These are phyloP conservation scores for Hemibagrus guttatus DNA, from an alignment of 2,797 vertebrate species.

Conservation along the genomic window DNA sequence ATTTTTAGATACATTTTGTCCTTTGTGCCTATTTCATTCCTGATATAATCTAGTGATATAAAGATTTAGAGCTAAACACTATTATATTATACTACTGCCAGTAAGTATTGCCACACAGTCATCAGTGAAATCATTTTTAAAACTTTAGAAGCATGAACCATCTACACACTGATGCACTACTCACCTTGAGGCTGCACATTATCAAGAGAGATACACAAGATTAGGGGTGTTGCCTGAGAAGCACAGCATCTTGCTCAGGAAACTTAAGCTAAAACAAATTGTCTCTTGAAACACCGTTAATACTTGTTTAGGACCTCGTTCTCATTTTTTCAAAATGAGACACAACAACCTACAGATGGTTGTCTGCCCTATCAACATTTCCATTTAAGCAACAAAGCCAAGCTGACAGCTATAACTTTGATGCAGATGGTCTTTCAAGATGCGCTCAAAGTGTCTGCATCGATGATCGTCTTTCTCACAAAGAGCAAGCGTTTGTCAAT, in stretches of 20 bases:
- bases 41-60: background rate
- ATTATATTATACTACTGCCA: background rate
- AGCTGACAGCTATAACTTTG: constrained; percentile 20
- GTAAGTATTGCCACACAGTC: background rate
- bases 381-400: constrained; percentile 3
- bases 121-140: background rate
- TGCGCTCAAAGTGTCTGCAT: background rate
- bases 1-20: background rate
- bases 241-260: background rate
- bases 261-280: background rate
- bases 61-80: background rate
- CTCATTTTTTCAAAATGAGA: background rate
- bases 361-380: background rate
- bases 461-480: background rate
- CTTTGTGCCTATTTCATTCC: background rate
- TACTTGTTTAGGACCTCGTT: background rate
- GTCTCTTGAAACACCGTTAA: background rate
- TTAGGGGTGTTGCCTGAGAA: background rate
- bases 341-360: constrained; percentile 5
- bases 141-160: background rate
- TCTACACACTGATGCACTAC: background rate
- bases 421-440: constrained; percentile 17
- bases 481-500: background rate
- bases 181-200: background rate
- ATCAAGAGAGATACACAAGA: background rate